A percentile compares a stretch with the other conserved stretches of the same genome.
phyloP scores from a whole-genome alignment of 2,888 invertebrate species.

The Congeria kusceri region DNA sequence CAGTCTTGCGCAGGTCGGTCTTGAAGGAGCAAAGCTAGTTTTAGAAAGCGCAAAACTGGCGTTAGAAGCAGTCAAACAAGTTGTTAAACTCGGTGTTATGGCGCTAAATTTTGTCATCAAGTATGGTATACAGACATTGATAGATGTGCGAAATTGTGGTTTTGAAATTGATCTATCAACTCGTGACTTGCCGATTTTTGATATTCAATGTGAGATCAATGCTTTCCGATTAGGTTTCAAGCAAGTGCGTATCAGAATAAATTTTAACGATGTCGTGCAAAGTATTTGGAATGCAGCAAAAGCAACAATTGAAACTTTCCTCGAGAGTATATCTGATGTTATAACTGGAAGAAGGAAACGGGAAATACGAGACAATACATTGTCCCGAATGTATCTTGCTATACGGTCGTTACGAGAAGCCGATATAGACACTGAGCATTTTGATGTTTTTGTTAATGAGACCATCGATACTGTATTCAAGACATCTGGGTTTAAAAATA shows the following conservation, averaged over 20 bases:
- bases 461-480: slow-evolving; percentile 27
- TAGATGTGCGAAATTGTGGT: slow-evolving; percentile 59
- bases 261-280: slow-evolving; percentile 43
- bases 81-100: slow-evolving; percentile 40
- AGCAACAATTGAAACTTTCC: slow-evolving; percentile 38
- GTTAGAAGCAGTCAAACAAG: slow-evolving; percentile 49
- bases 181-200: slow-evolving; percentile 43
- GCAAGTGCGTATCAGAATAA: slow-evolving; percentile 35
- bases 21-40: slow-evolving; percentile 46
- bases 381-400: background rate
- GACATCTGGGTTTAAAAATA: slow-evolving; percentile 32
- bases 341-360: slow-evolving; percentile 6
- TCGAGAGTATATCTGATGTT: slow-evolving; percentile 4
- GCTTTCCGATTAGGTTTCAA: slow-evolving; percentile 45
- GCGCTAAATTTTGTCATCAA: slow-evolving; percentile 47
- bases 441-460: slow-evolving; percentile 27
- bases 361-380: slow-evolving; percentile 2
- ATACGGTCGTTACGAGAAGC: slow-evolving; percentile 8
- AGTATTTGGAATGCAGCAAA: slow-evolving; percentile 55
- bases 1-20: slow-evolving; percentile 43
- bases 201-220: slow-evolving; percentile 54
- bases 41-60: slow-evolving; percentile 47
- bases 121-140: slow-evolving; percentile 41
- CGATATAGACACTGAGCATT: slow-evolving; percentile 5
- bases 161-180: slow-evolving; percentile 42